Percentiles rank a stretch among this genome's conserved stretches.
These are phyloP conservation scores for Linyphia triangularis DNA, from an alignment of 2,888 invertebrate species.

Conservation along the genomic window DNA sequence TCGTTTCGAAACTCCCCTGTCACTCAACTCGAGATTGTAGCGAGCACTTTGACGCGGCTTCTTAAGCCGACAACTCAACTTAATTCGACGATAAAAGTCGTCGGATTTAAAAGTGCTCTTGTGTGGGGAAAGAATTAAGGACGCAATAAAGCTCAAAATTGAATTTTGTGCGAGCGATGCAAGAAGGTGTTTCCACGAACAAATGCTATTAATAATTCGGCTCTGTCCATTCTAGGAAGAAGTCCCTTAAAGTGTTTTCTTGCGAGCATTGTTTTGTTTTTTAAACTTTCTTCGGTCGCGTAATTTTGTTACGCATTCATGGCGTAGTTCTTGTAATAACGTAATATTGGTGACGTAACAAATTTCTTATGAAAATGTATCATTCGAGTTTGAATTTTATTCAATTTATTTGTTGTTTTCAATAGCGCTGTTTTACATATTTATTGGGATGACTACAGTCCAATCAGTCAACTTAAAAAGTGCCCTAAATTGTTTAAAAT, in stretches of 20 bases:
- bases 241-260: not conserved
- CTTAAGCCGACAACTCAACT: conserved; percentile 29
- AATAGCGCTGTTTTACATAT: too few species aligned
- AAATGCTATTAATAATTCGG: conserved; percentile 53
- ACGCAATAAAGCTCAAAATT: conserved; percentile 48
- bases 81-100: conserved; percentile 26
- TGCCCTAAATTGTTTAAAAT: too few species aligned
- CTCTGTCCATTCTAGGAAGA: not conserved
- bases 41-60: not conserved
- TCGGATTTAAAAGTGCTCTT: conserved; percentile 28
- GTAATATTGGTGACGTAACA: too few species aligned
- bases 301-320: too few species aligned
- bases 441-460: too few species aligned
- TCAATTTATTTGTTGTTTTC: too few species aligned
- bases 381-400: too few species aligned
- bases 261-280: not conserved
- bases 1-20: not conserved
- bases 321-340: too few species aligned
- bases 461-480: too few species aligned
- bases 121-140: conserved; percentile 45
- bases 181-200: conserved; percentile 40
- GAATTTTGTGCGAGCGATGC: conserved; percentile 24
- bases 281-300: too few species aligned
- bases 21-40: not conserved
- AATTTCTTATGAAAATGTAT: too few species aligned